These are phyloP conservation scores for Sciurus vulgaris DNA, from an alignment of 2,797 vertebrate genomes.

Conservation along the genomic window DNA sequence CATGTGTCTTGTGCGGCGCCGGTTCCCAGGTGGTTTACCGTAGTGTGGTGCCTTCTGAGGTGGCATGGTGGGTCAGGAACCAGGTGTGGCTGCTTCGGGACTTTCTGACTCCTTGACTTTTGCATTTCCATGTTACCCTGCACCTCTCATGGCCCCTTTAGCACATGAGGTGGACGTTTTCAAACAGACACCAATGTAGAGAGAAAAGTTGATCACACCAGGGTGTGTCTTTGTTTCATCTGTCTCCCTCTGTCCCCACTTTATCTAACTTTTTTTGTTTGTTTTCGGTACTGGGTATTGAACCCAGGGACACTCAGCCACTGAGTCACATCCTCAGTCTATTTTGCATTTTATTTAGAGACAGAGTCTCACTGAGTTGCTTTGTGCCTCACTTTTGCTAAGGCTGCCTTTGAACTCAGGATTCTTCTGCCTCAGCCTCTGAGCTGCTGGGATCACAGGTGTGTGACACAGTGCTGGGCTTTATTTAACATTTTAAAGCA, in stretches of 20 bases:
- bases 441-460: too few relatives aligned
- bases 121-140: background rate
- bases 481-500: background rate
- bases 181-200: background rate
- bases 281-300: too few relatives aligned
- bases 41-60: background rate
- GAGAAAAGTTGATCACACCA: background rate
- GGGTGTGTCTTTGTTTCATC: background rate
- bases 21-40: background rate
- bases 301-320: too few relatives aligned
- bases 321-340: too few relatives aligned
- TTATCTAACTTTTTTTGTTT: background rate
- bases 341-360: too few relatives aligned
- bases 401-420: too few relatives aligned
- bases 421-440: too few relatives aligned
- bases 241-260: background rate
- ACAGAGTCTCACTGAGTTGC: too few relatives aligned
- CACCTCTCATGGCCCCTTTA: background rate
- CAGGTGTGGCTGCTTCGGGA: background rate
- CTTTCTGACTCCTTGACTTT: background rate
- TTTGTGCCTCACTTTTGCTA: too few relatives aligned
- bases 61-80: background rate
- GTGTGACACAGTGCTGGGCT: too few relatives aligned
- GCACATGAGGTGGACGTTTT: background rate
- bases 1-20: fast-evolving